Evolutionary conservation across 30 jellyfish, hydroid and myxozoan genomes (phyloP).

Genomic region (Cassiopea andromeda): DNA sequence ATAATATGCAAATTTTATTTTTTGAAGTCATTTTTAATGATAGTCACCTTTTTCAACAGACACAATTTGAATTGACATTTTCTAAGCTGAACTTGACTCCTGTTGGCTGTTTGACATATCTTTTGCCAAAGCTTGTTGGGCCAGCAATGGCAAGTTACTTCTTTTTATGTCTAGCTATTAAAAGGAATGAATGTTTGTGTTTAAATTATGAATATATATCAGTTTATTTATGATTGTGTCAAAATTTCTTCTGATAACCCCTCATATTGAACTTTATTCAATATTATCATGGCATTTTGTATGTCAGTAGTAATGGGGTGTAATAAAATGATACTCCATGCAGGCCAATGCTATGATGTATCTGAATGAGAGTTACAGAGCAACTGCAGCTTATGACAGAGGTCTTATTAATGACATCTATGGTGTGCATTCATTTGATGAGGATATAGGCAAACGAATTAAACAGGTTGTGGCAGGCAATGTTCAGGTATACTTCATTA

Average conservation of each 20-base stretch:
- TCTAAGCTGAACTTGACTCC: constrained; percentile 83
- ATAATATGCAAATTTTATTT: no score
- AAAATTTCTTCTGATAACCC: no score
- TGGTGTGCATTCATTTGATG: constrained; percentile 89
- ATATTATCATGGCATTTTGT: background rate
- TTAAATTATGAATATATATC: no score
- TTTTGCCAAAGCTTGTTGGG: constrained; percentile 87
- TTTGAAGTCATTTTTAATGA: background rate
- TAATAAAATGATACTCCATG: background rate
- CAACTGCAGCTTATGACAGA: constrained; percentile 87
- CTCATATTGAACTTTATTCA: no score
- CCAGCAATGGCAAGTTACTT: constrained; percentile 67
- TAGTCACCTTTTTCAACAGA: constrained; percentile 34
- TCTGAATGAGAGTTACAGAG: constrained; percentile 75
- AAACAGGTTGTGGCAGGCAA: constrained; percentile 54
- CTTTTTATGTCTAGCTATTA: no score
- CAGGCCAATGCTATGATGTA: constrained; percentile 88
- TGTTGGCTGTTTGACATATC: constrained; percentile 82
- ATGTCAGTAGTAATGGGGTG: background rate
- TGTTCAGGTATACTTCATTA: constrained; percentile 54
- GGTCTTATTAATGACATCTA: constrained; percentile 86
- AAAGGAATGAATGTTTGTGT: no score
- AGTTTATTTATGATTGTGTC: no score
- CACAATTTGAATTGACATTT: constrained; percentile 71
- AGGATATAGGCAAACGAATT: constrained; percentile 80